Evolutionary conservation across 2,797 vertebrate genomes (phyloP), one percentile per base, ranked within the genome.

Genomic region (Delichon dasypus): DNA sequence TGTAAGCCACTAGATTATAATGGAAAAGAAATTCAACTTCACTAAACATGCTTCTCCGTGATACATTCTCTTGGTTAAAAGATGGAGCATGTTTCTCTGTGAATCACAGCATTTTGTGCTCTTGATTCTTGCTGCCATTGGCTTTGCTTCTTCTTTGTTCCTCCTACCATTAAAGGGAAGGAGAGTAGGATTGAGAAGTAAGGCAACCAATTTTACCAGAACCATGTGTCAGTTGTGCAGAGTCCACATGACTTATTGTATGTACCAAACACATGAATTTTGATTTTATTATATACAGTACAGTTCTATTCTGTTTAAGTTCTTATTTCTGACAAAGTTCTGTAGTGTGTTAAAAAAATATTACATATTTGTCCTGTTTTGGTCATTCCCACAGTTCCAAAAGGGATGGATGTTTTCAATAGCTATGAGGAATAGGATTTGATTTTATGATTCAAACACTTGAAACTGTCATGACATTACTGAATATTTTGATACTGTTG

Each of bases 21-120:
- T 68, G 82, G 81, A 91, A 93, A 92, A 47, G 29, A 47, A 32
- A 20, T 91, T 95, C 48, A 47, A 5, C 68, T 80, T 88, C 29
- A 12, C 38, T 93, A 80, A 57, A 10, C 5, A 23, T 65, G 17
- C n/a, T 21, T 75, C 19, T 68, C 51, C 72, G 29, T 79, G 61
- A 55, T 76, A 40, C 10, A 1, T 91, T 80, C 72, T 73, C 23
- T 74, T 51, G 13, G 26, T 89, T 93, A 65, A 89, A 94, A 78
- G 42, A 51, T 21, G 26, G 13, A 92, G 9, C 30, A 23, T 77
- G 16, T 74, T 88, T 85, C 50, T 83, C 77, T 74, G 18, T 91
- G 38, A 61, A 72, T 86, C 48, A 45, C 21, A 73, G 19, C 6
- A 51, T 85, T 89, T 76, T 60, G 16, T 83, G 47, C 17, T 74